Evolutionary conservation across 2,797 vertebrate genomes (phyloP).

Genomic region (Ataeniobius toweri): DNA sequence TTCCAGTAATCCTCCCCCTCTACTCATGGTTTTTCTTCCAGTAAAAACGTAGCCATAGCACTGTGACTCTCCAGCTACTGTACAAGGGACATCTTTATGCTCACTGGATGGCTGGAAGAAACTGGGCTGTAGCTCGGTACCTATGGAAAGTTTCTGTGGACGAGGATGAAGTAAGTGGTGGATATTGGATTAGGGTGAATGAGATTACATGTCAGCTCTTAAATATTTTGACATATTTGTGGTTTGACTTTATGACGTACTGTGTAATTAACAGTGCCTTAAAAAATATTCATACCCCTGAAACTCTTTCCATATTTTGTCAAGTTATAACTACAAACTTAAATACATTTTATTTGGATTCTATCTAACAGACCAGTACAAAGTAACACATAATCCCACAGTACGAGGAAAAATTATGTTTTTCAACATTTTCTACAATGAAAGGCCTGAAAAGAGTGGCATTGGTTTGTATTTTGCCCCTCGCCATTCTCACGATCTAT

Average conservation of each 20-base stretch:
- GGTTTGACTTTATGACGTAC: slow-evolving; percentile 61
- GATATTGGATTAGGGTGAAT: slow-evolving; percentile 64
- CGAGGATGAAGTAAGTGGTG: slow-evolving; percentile 56
- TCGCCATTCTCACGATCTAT: neutral
- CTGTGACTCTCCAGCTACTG: slow-evolving; percentile 65
- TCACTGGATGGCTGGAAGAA: slow-evolving; percentile 71
- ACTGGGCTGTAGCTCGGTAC: slow-evolving; percentile 65
- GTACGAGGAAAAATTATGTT: neutral
- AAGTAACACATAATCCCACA: neutral
- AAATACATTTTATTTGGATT: neutral
- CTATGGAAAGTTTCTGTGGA: slow-evolving; percentile 58
- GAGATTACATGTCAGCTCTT: slow-evolving; percentile 56
- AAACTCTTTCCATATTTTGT: slow-evolving; percentile 1
- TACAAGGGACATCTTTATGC: slow-evolving; percentile 77
- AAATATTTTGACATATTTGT: slow-evolving; percentile 58
- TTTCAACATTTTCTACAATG: neutral
- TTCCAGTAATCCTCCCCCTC: slow-evolving; percentile 79
- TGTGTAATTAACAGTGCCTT: slow-evolving; percentile 39
- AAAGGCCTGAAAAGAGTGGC: neutral
- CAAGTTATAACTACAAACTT: neutral
- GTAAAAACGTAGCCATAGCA: slow-evolving; percentile 68
- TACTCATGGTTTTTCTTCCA: slow-evolving; percentile 70
- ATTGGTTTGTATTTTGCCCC: neutral
- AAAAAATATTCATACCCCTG: neutral
- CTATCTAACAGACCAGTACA: neutral